Evolutionary conservation across 2,888 invertebrate species (phyloP).

Genomic region (Caradrina clavipalpis): DNA sequence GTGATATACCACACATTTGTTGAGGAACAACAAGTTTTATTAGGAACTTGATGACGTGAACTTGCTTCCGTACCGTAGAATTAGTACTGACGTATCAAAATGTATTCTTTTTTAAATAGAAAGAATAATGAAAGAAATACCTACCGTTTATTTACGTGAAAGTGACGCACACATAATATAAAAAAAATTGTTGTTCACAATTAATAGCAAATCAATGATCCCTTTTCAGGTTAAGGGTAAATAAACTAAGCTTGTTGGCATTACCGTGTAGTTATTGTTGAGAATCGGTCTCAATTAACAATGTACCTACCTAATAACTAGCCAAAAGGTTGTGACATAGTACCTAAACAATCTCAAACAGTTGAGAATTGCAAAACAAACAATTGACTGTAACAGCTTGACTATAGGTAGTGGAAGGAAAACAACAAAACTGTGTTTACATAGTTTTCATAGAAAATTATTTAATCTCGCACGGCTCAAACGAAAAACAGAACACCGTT

Average conservation of each 20-base stretch:
- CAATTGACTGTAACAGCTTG: slow-evolving; percentile 25
- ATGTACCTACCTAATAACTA: background rate
- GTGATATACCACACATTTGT: too few species aligned
- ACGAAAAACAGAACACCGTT: slow-evolving; percentile 83
- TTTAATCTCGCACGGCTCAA: slow-evolving; percentile 81
- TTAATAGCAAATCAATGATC: too few species aligned
- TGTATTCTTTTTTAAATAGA: background rate
- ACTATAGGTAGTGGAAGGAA: slow-evolving; percentile 67
- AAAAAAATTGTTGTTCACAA: too few species aligned
- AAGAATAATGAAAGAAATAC: too few species aligned
- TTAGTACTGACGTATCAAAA: background rate
- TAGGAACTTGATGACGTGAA: background rate
- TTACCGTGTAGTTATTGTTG: background rate
- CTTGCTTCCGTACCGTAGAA: background rate
- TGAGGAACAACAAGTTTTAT: background rate
- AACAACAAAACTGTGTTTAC: slow-evolving; percentile 73
- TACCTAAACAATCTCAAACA: slow-evolving; percentile 18
- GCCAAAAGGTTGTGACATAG: slow-evolving; percentile 14
- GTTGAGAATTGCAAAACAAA: slow-evolving; percentile 34
- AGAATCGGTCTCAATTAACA: slow-evolving; percentile 2
- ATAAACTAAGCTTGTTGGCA: too few species aligned
- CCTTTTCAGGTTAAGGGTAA: too few species aligned
- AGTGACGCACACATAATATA: too few species aligned
- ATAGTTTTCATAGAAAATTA: slow-evolving; percentile 82
- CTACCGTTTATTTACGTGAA: too few species aligned